These are phyloP conservation scores for Fukomys damarensis DNA, from an alignment of 2,113 vertebrate species.

Conservation along the genomic window DNA sequence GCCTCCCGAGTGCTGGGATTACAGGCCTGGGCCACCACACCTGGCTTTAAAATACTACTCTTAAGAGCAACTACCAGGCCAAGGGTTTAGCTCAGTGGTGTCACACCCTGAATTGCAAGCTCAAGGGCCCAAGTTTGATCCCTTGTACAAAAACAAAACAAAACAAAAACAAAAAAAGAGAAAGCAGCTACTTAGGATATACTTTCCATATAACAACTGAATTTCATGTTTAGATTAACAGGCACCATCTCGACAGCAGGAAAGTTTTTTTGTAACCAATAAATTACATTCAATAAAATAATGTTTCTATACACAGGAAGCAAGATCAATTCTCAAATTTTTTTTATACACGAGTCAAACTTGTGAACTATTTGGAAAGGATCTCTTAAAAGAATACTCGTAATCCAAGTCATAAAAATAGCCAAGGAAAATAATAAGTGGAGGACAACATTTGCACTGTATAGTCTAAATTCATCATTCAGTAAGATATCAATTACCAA, in stretches of 20 bases:
- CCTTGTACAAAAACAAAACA: too few species aligned
- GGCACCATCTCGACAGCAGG: conserved; percentile 76
- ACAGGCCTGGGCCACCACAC: too few species aligned
- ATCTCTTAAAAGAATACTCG: conserved; percentile 74
- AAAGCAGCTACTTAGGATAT: conserved; percentile 43
- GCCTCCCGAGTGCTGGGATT: too few species aligned
- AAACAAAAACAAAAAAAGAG: too few species aligned
- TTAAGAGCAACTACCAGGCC: conserved; percentile 52
- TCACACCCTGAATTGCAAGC: too few species aligned
- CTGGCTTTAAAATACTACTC: conserved; percentile 68
- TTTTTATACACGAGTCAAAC: conserved; percentile 76
- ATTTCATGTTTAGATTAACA: conserved; percentile 78
- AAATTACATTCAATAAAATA: conserved; percentile 79
- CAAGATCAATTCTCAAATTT: too few species aligned
- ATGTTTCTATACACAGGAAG: conserved; percentile 60
- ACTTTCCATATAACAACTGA: conserved; percentile 75
- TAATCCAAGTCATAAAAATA: conserved; percentile 72
- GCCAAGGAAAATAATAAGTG: conserved; percentile 68
- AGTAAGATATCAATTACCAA: conserved; percentile 86
- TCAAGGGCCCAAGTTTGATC: too few species aligned
- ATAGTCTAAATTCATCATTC: conserved; percentile 81
- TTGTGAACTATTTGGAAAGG: conserved; percentile 65
- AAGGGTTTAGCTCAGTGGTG: too few species aligned
- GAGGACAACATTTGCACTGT: conserved; percentile 75
- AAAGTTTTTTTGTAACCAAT: conserved; percentile 68